Evolutionary conservation across 2,797 vertebrate genomes (phyloP).

Genomic region (Arrhamphus sclerolepis): DNA sequence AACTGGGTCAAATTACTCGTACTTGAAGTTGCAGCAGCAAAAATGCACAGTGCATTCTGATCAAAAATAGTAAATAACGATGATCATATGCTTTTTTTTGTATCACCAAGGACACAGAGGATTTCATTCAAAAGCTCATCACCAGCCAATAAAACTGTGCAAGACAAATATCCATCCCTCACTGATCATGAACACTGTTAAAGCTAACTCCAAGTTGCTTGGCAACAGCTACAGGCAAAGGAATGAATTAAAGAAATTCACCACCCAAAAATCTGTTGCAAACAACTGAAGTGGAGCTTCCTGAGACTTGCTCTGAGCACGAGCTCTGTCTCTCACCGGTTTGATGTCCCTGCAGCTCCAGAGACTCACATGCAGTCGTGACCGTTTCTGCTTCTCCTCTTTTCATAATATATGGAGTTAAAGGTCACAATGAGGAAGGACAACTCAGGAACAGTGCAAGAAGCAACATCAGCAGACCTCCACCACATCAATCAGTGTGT

Average conservation of each 20-base stretch:
- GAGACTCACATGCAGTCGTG: not conserved
- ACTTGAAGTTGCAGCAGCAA: constrained; percentile 4
- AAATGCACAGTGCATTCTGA: not conserved
- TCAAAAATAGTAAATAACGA: not conserved
- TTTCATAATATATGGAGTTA: not conserved
- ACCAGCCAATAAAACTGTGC: not conserved
- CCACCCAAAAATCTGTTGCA: constrained; percentile 9
- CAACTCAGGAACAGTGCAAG: not conserved
- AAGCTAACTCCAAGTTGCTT: constrained; percentile 54
- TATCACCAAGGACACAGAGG: not conserved
- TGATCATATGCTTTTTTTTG: not conserved
- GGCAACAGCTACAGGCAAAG: constrained; percentile 40
- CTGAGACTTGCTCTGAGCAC: not conserved
- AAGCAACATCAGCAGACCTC: constrained; percentile 1
- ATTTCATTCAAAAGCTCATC: not conserved
- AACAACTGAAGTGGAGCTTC: constrained; percentile 29
- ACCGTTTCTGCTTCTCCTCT: not conserved
- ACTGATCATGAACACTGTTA: constrained; percentile 1
- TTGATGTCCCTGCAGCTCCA: not conserved
- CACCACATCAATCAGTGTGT: constrained; percentile 25
- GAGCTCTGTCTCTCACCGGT: not conserved
- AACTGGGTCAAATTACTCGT: constrained; percentile 14
- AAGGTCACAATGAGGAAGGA: not conserved
- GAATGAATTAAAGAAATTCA: constrained; percentile 2
- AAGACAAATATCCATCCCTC: not conserved